A percentile compares a stretch with the other conserved stretches of the same genome.
Evolutionary conservation across 2,888 invertebrate species (phyloP).

Genomic region (Synanthedon myopaeformis): DNA sequence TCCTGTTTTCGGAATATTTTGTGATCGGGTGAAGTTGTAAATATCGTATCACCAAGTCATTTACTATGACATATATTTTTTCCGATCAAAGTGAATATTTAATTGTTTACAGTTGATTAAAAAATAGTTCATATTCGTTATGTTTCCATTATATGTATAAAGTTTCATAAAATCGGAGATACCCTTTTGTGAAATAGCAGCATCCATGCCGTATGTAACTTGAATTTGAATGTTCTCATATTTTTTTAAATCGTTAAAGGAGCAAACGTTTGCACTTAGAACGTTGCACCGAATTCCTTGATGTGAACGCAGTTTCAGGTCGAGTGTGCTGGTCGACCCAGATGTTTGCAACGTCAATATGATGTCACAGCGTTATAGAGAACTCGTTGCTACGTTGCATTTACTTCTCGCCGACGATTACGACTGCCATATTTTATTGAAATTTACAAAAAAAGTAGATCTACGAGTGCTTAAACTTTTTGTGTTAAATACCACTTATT

Average conservation of each 20-base stretch:
- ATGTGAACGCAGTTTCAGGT: conserved; percentile 31
- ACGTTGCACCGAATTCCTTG: conserved; percentile 24
- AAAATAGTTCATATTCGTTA: too few species aligned
- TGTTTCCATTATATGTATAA: too few species aligned
- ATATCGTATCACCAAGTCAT: too few species aligned
- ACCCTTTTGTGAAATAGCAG: too few species aligned
- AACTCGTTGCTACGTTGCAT: conserved; percentile 28
- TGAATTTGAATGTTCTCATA: conserved; percentile 6
- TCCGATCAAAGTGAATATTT: too few species aligned
- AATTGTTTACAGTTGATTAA: too few species aligned
- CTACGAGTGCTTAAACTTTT: too few species aligned
- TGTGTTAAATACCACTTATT: too few species aligned
- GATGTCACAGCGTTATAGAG: conserved; percentile 26
- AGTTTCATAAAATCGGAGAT: too few species aligned
- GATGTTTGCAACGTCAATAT: conserved; percentile 44
- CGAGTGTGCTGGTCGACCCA: conserved; percentile 52
- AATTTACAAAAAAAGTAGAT: background rate
- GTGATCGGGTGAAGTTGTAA: too few species aligned
- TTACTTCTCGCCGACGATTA: conserved; percentile 8
- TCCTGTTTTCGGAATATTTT: too few species aligned
- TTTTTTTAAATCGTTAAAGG: background rate
- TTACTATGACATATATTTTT: too few species aligned
- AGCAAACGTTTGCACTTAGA: conserved; percentile 11
- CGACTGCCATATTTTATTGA: background rate
- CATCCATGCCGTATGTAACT: conserved; percentile 1